A percentile compares a stretch with the other conserved stretches of the same genome.
Conservation (phyloP, 2,888 invertebrate genomes). For the Unio delphinus region DNA sequence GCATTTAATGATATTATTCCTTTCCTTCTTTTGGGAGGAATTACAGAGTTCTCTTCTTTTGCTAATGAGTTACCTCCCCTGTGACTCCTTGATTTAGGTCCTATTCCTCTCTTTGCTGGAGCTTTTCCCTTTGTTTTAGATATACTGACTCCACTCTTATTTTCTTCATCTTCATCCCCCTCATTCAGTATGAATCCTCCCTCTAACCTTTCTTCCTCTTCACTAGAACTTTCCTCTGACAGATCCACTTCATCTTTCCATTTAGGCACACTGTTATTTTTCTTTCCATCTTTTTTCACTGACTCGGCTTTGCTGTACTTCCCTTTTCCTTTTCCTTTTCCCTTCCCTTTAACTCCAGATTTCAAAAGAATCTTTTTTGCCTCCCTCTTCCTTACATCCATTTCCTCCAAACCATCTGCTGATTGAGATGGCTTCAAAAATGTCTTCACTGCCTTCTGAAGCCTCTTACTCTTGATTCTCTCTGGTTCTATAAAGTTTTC, state of each 20-base stretch:
- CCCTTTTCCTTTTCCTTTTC: conserved; percentile 7
- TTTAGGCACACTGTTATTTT: neutral
- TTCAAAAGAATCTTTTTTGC: neutral
- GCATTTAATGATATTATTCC: no score
- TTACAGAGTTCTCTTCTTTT: no score
- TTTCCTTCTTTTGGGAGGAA: no score
- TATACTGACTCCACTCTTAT: no score
- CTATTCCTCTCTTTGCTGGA: no score
- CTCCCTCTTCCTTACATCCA: neutral
- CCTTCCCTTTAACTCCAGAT: conserved; percentile 8
- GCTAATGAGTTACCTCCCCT: neutral
- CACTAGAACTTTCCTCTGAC: neutral
- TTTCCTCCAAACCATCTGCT: neutral
- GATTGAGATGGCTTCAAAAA: conserved; percentile 16
- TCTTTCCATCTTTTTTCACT: neutral
- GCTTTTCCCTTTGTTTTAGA: no score
- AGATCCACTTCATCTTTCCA: neutral
- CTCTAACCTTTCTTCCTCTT: neutral
- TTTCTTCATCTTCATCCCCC: conserved; percentile 4
- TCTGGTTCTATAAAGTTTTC: conserved; percentile 29
- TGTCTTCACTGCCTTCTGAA: conserved; percentile 26
- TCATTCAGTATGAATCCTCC: neutral
- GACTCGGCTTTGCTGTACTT: neutral
- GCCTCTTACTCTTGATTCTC: conserved; percentile 26
- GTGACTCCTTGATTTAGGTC: no score